These are phyloP conservation scores for Aselliscus stoliczkanus DNA, from an alignment of 2,797 vertebrate genomes.

Conservation along the genomic window DNA sequence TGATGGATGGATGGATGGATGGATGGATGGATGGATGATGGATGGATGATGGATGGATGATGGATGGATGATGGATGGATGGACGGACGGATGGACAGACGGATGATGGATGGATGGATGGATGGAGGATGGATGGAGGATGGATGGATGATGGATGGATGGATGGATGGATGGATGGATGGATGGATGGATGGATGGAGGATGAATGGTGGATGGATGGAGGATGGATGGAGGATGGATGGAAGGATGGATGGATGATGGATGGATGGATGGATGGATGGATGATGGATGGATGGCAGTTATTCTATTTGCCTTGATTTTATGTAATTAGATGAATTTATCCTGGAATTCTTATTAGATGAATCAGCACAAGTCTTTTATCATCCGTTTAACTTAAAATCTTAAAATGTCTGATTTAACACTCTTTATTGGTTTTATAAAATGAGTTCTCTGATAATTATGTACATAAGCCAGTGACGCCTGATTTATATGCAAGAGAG, in stretches of 20 bases:
- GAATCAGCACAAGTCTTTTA: slow-evolving; percentile 34
- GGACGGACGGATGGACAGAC: too few relatives aligned
- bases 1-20: neutral
- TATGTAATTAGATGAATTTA: slow-evolving; percentile 33
- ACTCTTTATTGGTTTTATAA: slow-evolving; percentile 65
- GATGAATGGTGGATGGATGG: neutral
- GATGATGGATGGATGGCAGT: neutral
- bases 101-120: rapidly evolving
- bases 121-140: neutral
- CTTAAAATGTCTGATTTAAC: slow-evolving; percentile 52
- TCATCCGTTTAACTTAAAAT: slow-evolving; percentile 55
- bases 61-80: neutral
- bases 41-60: too few relatives aligned
- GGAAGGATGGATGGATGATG: neutral
- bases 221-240: neutral
- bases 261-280: too few relatives aligned
- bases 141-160: neutral
- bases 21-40: neutral
- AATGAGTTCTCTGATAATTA: slow-evolving; percentile 53
- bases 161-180: neutral
- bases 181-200: neutral
- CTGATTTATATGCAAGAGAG: slow-evolving; percentile 23
- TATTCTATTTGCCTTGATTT: slow-evolving; percentile 11
- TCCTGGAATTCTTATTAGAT: slow-evolving; percentile 38
- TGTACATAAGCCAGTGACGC: neutral